Percentiles rank a stretch among this genome's conserved stretches.
Evolutionary conservation across 2,113 vertebrate genomes (phyloP).

Genomic region (Corythornis cristatus): DNA sequence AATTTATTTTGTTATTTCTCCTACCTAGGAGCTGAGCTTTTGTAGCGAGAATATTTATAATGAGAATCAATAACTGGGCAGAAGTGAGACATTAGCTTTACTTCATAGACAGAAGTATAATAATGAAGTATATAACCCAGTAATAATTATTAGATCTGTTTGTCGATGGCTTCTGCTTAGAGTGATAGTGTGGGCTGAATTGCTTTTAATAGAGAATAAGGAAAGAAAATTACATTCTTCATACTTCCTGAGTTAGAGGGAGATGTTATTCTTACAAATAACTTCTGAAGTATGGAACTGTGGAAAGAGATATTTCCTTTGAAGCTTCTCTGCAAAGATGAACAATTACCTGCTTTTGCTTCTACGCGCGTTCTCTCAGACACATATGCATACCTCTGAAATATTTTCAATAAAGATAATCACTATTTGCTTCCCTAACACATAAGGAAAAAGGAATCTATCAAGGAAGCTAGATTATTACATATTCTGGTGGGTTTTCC

Average conservation of each 20-base stretch:
- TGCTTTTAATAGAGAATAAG: slow-evolving; percentile 71
- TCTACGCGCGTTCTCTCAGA: neutral
- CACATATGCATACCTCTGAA: neutral
- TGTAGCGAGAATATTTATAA: slow-evolving; percentile 38
- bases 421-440: slow-evolving; percentile 23
- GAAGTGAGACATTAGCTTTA: slow-evolving; percentile 65
- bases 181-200: slow-evolving; percentile 66
- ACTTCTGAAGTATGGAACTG: slow-evolving; percentile 61
- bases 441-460: neutral
- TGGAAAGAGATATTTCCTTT: slow-evolving; percentile 73
- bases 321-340: slow-evolving; percentile 64
- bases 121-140: slow-evolving; percentile 60
- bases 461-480: slow-evolving; percentile 31
- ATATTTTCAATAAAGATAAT: slow-evolving; percentile 23
- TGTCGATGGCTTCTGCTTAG: slow-evolving; percentile 66
- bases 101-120: slow-evolving; percentile 46
- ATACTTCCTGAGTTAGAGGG: slow-evolving; percentile 60
- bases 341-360: slow-evolving; percentile 58
- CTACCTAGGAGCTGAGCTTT: slow-evolving; percentile 35
- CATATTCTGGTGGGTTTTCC: slow-evolving; percentile 58
- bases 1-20: slow-evolving; percentile 19
- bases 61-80: slow-evolving; percentile 62
- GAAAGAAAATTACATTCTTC: slow-evolving; percentile 74
- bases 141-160: slow-evolving; percentile 68
- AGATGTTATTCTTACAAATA: slow-evolving; percentile 72